Percentiles rank a stretch among this genome's conserved stretches.
These are phyloP conservation scores for Triplophysa yarkandensis DNA, from an alignment of 2,797 vertebrate species.

Conservation along the genomic window DNA sequence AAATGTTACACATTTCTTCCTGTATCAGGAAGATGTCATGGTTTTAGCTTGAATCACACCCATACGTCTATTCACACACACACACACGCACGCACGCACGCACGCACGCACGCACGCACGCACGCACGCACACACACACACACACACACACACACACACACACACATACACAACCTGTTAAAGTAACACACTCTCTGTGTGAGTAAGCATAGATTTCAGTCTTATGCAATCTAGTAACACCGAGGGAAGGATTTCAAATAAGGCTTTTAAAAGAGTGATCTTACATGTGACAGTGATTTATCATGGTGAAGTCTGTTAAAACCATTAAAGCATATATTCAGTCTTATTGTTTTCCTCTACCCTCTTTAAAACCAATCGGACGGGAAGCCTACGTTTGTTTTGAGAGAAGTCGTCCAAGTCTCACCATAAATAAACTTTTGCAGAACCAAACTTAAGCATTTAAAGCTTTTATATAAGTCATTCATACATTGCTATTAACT, in stretches of 20 bases:
- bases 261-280: too few relatives aligned
- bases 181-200: too few relatives aligned
- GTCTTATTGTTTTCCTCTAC: background rate
- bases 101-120: background rate
- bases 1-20: conserved; percentile 5
- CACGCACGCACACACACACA: background rate
- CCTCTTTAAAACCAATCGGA: background rate
- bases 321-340: background rate
- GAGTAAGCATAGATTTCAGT: too few relatives aligned
- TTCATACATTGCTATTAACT: conserved; percentile 1
- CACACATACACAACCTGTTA: too few relatives aligned
- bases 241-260: too few relatives aligned
- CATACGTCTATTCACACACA: background rate
- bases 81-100: background rate
- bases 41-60: background rate
- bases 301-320: too few relatives aligned
- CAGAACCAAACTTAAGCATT: conserved; percentile 26
- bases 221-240: too few relatives aligned
- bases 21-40: background rate
- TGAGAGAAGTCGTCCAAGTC: too few relatives aligned
- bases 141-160: background rate
- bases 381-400: background rate
- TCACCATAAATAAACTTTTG: conserved; percentile 8
- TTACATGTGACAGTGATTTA: too few relatives aligned
- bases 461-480: conserved; percentile 13